These are phyloP conservation scores for Takifugu ocellatus DNA, from an alignment of 2,797 vertebrate species.

Conservation along the genomic window DNA sequence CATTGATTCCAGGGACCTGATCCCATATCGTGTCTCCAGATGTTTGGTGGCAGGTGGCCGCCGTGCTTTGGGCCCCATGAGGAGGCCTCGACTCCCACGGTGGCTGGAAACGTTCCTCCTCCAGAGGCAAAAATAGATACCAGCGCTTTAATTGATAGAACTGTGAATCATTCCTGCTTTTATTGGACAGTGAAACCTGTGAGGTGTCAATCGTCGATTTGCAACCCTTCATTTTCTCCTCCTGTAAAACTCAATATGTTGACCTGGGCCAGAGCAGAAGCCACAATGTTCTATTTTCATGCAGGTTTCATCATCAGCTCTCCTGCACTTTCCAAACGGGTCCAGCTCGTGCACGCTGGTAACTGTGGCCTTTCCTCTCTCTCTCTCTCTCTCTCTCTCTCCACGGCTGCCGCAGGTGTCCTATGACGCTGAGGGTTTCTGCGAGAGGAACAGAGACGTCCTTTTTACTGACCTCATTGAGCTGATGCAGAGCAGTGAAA, in stretches of 20 bases:
- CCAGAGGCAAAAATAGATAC: slow-evolving; percentile 23
- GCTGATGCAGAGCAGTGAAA: slow-evolving; percentile 98
- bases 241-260: slow-evolving; percentile 24
- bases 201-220: slow-evolving; percentile 29
- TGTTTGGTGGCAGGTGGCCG: slow-evolving; percentile 60
- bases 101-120: slow-evolving; percentile 44
- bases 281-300: slow-evolving; percentile 8
- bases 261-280: slow-evolving; percentile 18
- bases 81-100: slow-evolving; percentile 52
- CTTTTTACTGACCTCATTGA: slow-evolving; percentile 97
- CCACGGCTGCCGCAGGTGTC: slow-evolving; percentile 82
- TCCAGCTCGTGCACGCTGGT: slow-evolving; percentile 11
- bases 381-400: slow-evolving; percentile 12
- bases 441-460: slow-evolving; percentile 96
- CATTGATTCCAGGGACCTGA: slow-evolving; percentile 22
- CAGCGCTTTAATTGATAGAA: slow-evolving; percentile 23
- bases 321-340: slow-evolving; percentile 13
- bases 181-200: slow-evolving; percentile 35
- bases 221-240: slow-evolving; percentile 31
- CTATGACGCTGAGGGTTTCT: slow-evolving; percentile 96
- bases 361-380: background rate
- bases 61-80: slow-evolving; percentile 68
- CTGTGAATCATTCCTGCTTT: slow-evolving; percentile 31
- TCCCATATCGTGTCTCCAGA: slow-evolving; percentile 59
- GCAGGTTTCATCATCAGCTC: slow-evolving; percentile 20